phyloP scores from a whole-genome alignment of 2,888 invertebrate genomes.

The Ditula angustiorana region DNA sequence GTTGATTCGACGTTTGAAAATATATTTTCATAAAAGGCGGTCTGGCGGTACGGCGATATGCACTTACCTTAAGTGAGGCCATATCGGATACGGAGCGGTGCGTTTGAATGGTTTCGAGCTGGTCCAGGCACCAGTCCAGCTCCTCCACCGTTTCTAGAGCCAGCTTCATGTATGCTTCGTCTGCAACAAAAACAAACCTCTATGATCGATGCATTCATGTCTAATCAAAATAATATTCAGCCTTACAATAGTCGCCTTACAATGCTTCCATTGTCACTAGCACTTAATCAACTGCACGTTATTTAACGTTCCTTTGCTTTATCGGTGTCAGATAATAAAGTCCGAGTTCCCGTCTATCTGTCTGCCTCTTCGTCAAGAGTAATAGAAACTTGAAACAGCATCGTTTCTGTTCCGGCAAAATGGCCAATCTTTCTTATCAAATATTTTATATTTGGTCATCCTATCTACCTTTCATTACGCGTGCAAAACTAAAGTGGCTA shows the following conservation, averaged over 20 bases:
- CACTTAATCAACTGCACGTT: no score
- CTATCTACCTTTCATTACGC: no score
- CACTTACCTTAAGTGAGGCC: constrained; percentile 98
- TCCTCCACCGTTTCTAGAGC: constrained; percentile 99
- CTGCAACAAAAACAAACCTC: constrained; percentile 81
- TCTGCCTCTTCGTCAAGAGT: neutral
- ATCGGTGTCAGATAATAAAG: neutral
- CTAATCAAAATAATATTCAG: neutral
- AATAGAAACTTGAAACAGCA: no score
- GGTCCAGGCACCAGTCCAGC: constrained; percentile 99
- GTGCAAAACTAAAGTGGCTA: no score
- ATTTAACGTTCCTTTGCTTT: neutral
- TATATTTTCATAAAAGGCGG: neutral
- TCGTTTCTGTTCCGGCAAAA: no score
- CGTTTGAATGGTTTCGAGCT: constrained; percentile 99
- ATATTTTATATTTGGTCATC: no score
- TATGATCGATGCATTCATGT: neutral
- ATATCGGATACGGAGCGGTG: constrained; percentile 99
- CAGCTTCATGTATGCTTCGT: constrained; percentile 96
- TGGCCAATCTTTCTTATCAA: no score
- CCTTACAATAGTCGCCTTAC: no score
- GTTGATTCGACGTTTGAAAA: neutral
- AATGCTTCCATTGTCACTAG: no score
- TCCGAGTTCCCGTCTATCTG: neutral
- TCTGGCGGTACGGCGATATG: neutral